These are phyloP conservation scores for Darevskia nairensis DNA, from an alignment of 2,797 vertebrate genomes.

Conservation along the genomic window DNA sequence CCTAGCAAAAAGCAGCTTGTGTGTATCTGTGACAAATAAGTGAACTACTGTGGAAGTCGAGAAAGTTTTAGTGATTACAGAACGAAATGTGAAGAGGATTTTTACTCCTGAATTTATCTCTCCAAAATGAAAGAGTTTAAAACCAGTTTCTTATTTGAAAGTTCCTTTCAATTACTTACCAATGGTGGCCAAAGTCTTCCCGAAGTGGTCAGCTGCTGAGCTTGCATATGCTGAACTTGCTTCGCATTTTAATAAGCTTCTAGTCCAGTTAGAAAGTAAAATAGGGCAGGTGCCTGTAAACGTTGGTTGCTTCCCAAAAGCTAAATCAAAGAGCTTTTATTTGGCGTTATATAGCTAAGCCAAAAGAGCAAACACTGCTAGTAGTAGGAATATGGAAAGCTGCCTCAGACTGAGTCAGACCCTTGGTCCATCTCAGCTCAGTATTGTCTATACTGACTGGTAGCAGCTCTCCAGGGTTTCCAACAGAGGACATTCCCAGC, in stretches of 20 bases:
- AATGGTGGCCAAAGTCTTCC: neutral
- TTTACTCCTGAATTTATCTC: slow-evolving; percentile 10
- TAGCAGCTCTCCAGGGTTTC: too few relatives aligned
- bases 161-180: neutral
- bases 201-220: slow-evolving; percentile 50
- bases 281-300: slow-evolving; percentile 47
- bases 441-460: too few relatives aligned
- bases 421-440: too few relatives aligned
- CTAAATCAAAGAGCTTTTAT: slow-evolving; percentile 58
- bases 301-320: slow-evolving; percentile 58
- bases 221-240: slow-evolving; percentile 37
- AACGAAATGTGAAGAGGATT: neutral
- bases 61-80: neutral
- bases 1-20: slow-evolving; percentile 36
- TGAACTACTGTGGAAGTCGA: neutral
- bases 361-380: neutral
- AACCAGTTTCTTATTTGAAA: neutral
- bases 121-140: neutral
- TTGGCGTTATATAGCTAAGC: slow-evolving; percentile 35
- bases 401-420: too few relatives aligned
- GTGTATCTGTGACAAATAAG: neutral
- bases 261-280: slow-evolving; percentile 47
- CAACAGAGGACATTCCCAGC: too few relatives aligned
- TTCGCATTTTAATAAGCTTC: slow-evolving; percentile 57
- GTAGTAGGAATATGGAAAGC: neutral